Evolutionary conservation across 2,888 invertebrate genomes (phyloP).

Genomic region (Drosophila nigricruria): DNA sequence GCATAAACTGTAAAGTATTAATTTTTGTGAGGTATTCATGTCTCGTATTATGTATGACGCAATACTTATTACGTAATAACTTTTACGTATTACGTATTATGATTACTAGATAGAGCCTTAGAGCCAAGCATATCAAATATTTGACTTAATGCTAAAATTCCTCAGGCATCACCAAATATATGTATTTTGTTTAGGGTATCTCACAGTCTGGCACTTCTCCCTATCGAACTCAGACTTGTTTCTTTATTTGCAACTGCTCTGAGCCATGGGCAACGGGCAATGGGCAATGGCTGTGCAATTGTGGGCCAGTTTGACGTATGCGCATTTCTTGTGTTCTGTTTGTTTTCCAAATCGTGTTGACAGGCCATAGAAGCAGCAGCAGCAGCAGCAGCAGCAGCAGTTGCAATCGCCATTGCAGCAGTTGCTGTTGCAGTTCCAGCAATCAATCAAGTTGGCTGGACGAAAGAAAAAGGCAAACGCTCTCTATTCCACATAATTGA

Average conservation of each 20-base stretch:
- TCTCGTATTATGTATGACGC: too few relatives aligned
- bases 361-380: constrained; percentile 70
- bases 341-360: constrained; percentile 83
- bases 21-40: too few relatives aligned
- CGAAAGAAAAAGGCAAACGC: constrained; percentile 12
- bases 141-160: too few relatives aligned
- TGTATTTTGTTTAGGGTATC: neutral
- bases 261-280: constrained; percentile 17
- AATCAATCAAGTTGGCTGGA: constrained; percentile 76
- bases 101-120: too few relatives aligned
- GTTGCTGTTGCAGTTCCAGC: constrained; percentile 48
- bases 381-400: constrained; percentile 8
- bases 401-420: constrained; percentile 14
- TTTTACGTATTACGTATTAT: neutral
- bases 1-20: too few relatives aligned
- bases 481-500: constrained; percentile 59
- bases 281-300: constrained; percentile 66
- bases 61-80: too few relatives aligned
- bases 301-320: constrained; percentile 79
- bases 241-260: constrained; percentile 39
- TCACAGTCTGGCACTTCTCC: neutral
- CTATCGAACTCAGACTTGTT: neutral
- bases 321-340: constrained; percentile 57
- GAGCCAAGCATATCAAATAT: too few relatives aligned
- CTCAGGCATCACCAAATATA: too few relatives aligned